Percentiles rank a stretch among this genome's conserved stretches.
These are phyloP conservation scores for Eulemur macaco DNA, from an alignment of 2,113 vertebrate genomes.

Conservation along the genomic window DNA sequence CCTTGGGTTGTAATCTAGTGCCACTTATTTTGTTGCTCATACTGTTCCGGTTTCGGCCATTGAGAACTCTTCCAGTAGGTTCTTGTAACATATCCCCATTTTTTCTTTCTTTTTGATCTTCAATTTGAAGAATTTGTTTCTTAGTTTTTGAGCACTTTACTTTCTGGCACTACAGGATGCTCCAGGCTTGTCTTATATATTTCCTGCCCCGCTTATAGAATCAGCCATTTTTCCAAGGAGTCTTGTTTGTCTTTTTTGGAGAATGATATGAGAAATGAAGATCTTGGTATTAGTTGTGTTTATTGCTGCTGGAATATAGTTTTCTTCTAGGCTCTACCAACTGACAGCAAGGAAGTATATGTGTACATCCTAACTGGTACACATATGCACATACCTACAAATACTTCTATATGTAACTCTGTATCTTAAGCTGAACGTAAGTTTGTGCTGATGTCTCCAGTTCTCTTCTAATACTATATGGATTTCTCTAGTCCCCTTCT, in stretches of 20 bases:
- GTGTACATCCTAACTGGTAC: not conserved
- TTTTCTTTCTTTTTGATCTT: not conserved
- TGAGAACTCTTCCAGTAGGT: not conserved
- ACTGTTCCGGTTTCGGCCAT: not conserved
- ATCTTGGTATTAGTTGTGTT: not conserved
- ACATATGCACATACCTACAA: not conserved
- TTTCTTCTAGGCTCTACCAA: not conserved
- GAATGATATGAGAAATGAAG: not conserved
- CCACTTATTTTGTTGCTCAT: not conserved
- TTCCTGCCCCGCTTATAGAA: not conserved
- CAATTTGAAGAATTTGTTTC: not conserved
- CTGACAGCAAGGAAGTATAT: not conserved
- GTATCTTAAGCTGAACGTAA: not conserved
- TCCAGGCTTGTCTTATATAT: not conserved
- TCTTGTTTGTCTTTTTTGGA: not conserved
- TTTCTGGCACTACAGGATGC: not conserved
- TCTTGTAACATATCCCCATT: not conserved
- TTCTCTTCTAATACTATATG: not conserved
- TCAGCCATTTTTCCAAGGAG: not conserved
- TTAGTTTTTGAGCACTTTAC: not conserved
- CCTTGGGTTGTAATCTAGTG: not conserved
- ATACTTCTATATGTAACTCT: not conserved
- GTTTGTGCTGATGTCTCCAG: not conserved
- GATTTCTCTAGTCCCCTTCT: not conserved
- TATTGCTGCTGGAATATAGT: not conserved